These are phyloP conservation scores for Globicephala melas DNA, from an alignment of 2,113 vertebrate species.

Conservation along the genomic window DNA sequence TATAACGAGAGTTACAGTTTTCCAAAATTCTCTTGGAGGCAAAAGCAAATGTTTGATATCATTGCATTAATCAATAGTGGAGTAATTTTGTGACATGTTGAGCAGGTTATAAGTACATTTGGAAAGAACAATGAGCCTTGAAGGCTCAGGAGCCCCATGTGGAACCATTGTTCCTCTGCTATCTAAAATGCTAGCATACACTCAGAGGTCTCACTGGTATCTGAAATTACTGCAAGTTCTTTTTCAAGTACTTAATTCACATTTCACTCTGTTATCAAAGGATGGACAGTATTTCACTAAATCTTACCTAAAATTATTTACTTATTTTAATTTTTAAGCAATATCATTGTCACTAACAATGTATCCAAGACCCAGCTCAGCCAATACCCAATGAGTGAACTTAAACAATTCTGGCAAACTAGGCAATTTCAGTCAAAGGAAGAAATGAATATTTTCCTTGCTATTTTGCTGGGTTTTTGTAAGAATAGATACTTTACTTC, in stretches of 20 bases:
- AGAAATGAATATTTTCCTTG: neutral
- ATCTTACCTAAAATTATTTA: neutral
- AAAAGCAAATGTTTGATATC: neutral
- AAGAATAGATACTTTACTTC: neutral
- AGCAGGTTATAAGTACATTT: neutral
- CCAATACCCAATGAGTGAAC: neutral
- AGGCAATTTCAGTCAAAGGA: neutral
- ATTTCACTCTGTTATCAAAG: neutral
- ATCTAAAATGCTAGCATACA: neutral
- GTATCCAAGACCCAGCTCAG: neutral
- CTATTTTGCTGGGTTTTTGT: neutral
- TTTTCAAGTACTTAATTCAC: neutral
- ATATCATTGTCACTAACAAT: neutral
- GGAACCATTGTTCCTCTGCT: neutral
- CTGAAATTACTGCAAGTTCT: neutral
- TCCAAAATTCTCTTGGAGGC: neutral
- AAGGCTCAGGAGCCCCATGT: neutral
- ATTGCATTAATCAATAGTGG: neutral
- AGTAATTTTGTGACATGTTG: neutral
- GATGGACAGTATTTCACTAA: neutral
- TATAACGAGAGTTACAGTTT: neutral
- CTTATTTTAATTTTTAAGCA: neutral
- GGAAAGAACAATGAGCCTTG: neutral
- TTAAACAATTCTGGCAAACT: neutral
- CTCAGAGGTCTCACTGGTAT: neutral